A percentile compares a stretch with the other conserved stretches of the same genome.
Evolutionary conservation across 2,113 vertebrate species (phyloP).

Genomic region (Haliaeetus leucogaster): DNA sequence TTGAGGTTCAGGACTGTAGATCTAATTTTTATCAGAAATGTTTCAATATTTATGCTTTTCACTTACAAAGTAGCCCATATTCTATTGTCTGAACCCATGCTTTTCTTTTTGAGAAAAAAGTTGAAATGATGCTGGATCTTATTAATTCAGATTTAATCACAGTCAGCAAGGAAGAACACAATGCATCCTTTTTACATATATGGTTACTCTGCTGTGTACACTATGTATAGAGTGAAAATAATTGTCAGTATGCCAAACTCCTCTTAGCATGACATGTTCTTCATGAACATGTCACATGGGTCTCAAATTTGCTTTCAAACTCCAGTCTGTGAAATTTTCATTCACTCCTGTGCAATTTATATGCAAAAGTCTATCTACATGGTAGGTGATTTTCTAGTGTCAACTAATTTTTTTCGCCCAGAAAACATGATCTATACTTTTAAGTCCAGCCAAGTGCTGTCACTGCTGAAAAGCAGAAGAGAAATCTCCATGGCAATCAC

Average conservation of each 20-base stretch:
- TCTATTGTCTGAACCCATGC: rapidly evolving
- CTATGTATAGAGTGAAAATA: background rate
- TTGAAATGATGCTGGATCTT: background rate
- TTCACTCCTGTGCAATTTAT: background rate
- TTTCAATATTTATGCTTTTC: background rate
- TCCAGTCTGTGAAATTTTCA: background rate
- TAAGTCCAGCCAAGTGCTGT: background rate
- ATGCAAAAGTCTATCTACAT: background rate
- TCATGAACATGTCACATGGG: background rate
- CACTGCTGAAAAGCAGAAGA: background rate
- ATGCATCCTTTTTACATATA: background rate
- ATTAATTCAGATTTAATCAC: background rate
- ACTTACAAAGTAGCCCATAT: rapidly evolving
- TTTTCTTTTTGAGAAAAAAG: background rate
- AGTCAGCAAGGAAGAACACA: background rate
- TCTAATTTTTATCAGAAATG: background rate
- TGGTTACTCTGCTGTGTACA: background rate
- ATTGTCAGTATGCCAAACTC: background rate
- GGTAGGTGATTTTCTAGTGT: background rate
- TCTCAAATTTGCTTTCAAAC: background rate
- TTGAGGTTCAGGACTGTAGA: background rate
- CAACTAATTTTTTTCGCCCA: background rate
- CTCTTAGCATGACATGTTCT: background rate
- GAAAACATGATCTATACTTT: background rate
- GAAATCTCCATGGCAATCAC: background rate